Evolutionary conservation across 2,888 invertebrate species (phyloP), one percentile per base, ranked within the genome.

Genomic region (Disparrhopalites patrizii): DNA sequence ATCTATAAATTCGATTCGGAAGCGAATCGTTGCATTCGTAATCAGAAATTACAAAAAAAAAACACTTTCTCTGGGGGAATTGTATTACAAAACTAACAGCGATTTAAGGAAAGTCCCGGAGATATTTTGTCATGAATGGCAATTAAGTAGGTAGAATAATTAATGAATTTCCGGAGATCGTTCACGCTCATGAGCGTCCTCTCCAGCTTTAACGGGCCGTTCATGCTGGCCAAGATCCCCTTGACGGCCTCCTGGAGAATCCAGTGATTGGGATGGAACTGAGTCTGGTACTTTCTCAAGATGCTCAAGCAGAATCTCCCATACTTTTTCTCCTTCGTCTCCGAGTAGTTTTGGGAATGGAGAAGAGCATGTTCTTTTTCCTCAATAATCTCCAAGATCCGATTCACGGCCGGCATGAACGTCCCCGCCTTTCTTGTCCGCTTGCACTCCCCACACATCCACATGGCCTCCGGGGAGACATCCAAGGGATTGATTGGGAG

Each of bases 231-330:
- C 5, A 40, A 18, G 13, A 40, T 40, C 18, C 40, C 40, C 13
- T 18, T 40, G 3, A 18, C 47, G 7, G 52, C 52, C n/a, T 52
- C 52, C 10, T 52, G 52, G 3, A 52, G 13, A 7, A 52, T 30
- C 52, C 52, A 52, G 28, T 52, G 52, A 52, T 52, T 52, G 3
- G 28, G 52, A n/a, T 52, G 52, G 5, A 27, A n/a, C 15, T 27
- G 8, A 5, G 28, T 30, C 27, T 15, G 8, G 18, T 52, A 28
- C 30, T 27, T 52, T 5, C 3, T 13, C 3, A 47, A 7, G 23
- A 47, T 3, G 7, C 25, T 23, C 3, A 23, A 2, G 23, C 23
- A 47, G 23, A 47, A 47, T 18, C n/a, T 40, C 10, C 3, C n/a
- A 10, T 23, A 23, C 25, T 3, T 3, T 18, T 3, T 4, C 15